Evolutionary conservation across 2,797 vertebrate genomes (phyloP), one percentile per base, ranked within the genome.

Genomic region (Cynopterus sphinx): DNA sequence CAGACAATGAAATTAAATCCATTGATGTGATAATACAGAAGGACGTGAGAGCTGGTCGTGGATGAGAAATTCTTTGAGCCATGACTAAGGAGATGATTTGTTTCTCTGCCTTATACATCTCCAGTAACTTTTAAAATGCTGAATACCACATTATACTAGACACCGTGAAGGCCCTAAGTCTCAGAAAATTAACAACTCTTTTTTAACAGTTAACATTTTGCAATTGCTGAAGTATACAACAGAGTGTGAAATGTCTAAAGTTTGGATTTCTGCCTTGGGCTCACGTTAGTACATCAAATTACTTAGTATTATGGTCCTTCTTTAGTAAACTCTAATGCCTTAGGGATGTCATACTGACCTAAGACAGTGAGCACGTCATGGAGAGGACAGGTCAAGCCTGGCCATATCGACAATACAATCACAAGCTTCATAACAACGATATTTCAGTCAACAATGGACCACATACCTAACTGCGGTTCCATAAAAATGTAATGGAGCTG

Each of bases 61-160:
- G 55, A 39, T 90, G 51, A 95, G 70, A 89, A 77, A 95, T 61
- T 68, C 70, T 94, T 84, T 84, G 57, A 96, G 36, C 71, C 88
- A 36, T 88, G 75, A 85, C 43, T 93, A 95, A 92, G 74, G 59
- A 96, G 43, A 63, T n/a, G 81, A 82, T 59, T 75, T 36, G 26
- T 83, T 93, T 86, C 67, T 97, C n/a, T 65, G 41, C 61, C 67
- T 90, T 65, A 77, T 46, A 85, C 63, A 43, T 31, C 24, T 95
- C 31, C 41, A 63, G 15, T 82, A 75, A 82, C 49, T 79, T 97
- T 39, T 0, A 85, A 77, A 89, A 59, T 96, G 85, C n/a, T 94
- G 85, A 95, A 70, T 70, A 57, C 49, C 49, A 6, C 82, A 26
- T 57, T 86, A n/a, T 82, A 33, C 1, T 75, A 8, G 81, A 86